Evolutionary conservation across 2,888 invertebrate genomes (phyloP), one percentile per base, ranked within the genome.

Genomic region (Thymelicus sylvestris): DNA sequence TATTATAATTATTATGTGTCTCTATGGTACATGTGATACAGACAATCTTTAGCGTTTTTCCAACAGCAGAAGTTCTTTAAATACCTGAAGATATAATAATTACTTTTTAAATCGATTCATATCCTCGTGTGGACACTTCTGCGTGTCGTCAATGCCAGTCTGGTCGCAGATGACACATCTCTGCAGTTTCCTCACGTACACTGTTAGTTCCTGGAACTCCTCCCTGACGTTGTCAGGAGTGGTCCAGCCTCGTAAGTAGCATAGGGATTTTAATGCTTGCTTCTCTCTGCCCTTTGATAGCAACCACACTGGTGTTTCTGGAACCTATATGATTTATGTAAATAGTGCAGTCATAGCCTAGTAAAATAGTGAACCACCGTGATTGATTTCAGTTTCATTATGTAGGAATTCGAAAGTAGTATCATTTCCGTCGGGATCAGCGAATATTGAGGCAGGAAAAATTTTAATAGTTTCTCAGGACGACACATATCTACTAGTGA

Each of bases 251-350:
- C 95, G 90, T 5, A 95, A 88, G 85, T 93, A 94, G 75, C 94
- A 90, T 0, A 95, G 82, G 0, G 95, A 92, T 73, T 89, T 90
- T 6, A 93, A 77, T 0, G 95, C 95, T 7, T 95, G 94, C 39
- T 93, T 90, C 47, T 91, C 88, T 57, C 91, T 85, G 2, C 94
- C 91, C 77, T 89, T 90, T 0, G 94, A 90, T 66, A 95, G 75
- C 3, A 95, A 81, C 95, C 95, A 95, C 19, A 95, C 87, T 39
- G 95, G 95, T 0, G 95, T 94, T 81, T 95, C 95, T 8, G 95
- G 95, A 0, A 94, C 91, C 95, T 95, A 12, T 7, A 41, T 41
- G 41, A 41, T 41, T 41, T 41, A 41, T 41, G 31, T 31, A 31
- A 31, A 31, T 31, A 31, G 31, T 31, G 31, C 31, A 31, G 5